These are phyloP conservation scores for Acrocephalus kingi DNA, from an alignment of 2,113 vertebrate species.

Conservation along the genomic window DNA sequence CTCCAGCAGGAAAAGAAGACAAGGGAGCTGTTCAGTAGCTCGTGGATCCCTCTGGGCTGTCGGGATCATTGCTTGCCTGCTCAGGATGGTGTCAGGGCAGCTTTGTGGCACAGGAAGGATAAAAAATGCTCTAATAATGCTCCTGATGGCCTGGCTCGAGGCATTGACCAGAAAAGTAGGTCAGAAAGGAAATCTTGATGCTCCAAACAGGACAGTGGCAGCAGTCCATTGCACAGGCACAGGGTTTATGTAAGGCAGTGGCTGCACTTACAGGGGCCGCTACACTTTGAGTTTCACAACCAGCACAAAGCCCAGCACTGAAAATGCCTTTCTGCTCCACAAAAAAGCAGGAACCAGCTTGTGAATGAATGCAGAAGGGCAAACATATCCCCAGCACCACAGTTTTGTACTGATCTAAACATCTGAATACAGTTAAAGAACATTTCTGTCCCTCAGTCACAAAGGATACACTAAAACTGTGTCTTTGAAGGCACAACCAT, in stretches of 20 bases:
- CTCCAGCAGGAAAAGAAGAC: neutral
- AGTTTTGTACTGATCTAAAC: neutral
- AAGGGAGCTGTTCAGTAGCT: neutral
- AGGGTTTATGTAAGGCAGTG: slow-evolving; percentile 36
- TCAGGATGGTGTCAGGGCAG: neutral
- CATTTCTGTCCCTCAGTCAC: neutral
- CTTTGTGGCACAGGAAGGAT: neutral
- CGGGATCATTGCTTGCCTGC: neutral
- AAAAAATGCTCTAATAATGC: slow-evolving; percentile 6
- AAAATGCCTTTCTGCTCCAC: neutral
- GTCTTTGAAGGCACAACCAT: neutral
- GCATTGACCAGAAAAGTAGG: slow-evolving; percentile 42
- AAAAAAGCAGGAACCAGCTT: neutral
- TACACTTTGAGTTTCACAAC: neutral
- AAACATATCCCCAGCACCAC: neutral
- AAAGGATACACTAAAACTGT: neutral
- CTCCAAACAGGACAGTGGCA: slow-evolving; percentile 32
- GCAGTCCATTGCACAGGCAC: neutral
- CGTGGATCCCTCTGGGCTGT: neutral
- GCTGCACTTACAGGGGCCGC: neutral
- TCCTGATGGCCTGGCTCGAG: neutral
- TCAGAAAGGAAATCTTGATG: slow-evolving; percentile 41
- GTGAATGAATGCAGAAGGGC: neutral
- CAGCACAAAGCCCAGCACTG: neutral
- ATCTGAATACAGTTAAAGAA: neutral